Conservation (phyloP, 64 coral and sea anemone species). For the Pocillopora damicornis region DNA sequence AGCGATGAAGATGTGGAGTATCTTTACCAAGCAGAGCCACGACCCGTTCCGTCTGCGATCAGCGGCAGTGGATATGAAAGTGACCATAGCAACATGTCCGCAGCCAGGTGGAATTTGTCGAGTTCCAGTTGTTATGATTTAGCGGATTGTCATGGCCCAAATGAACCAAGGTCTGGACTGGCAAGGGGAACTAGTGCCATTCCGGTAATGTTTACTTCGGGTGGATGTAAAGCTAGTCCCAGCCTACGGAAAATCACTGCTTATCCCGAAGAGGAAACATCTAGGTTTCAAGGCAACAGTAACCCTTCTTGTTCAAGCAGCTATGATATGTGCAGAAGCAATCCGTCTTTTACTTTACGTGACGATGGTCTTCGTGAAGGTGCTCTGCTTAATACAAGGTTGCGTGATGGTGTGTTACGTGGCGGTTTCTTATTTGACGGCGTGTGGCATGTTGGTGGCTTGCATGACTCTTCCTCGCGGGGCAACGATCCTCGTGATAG, state of each 20-base stretch:
- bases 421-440: background rate
- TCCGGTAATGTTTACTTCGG: background rate
- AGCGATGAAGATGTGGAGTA: slow-evolving; percentile 45
- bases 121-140: slow-evolving; percentile 15
- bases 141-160: background rate
- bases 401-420: slow-evolving; percentile 1
- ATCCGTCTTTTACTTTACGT: background rate
- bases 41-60: background rate
- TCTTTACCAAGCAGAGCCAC: slow-evolving; percentile 24
- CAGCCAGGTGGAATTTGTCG: background rate
- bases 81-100: slow-evolving; percentile 43
- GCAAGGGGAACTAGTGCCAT: background rate
- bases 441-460: background rate
- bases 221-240: background rate
- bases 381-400: background rate
- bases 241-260: background rate
- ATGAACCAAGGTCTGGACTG: background rate
- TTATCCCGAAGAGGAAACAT: background rate
- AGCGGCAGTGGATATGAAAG: slow-evolving; percentile 54
- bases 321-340: background rate
- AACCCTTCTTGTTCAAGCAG: background rate
- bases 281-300: background rate
- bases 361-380: background rate
- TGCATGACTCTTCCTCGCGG: background rate
- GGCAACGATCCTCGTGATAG: background rate